These are phyloP conservation scores for Acrossocheilus wenchowensis DNA, from an alignment of 2,797 vertebrate species.

Conservation along the genomic window DNA sequence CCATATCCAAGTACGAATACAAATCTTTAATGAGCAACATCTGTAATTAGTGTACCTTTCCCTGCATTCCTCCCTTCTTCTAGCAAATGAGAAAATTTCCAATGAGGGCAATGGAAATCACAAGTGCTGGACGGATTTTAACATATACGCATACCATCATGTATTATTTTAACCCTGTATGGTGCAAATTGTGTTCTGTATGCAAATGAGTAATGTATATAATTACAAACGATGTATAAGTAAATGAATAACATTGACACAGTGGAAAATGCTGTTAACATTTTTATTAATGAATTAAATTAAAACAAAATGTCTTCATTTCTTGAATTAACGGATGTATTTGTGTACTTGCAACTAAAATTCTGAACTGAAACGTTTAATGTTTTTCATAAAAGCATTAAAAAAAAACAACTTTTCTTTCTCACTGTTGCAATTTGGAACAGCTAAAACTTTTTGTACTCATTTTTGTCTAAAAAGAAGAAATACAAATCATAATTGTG, in stretches of 20 bases:
- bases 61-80: slow-evolving; percentile 43
- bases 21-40: slow-evolving; percentile 67
- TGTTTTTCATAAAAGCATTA: neutral
- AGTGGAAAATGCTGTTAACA: neutral
- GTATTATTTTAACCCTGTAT: neutral
- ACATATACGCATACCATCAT: neutral
- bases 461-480: neutral
- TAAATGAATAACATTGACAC: neutral
- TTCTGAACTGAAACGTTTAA: too few species aligned
- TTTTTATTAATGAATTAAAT: neutral
- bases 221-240: neutral
- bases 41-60: slow-evolving; percentile 60
- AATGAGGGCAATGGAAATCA: slow-evolving; percentile 39
- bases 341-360: neutral
- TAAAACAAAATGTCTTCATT: neutral
- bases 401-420: neutral
- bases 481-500: neutral
- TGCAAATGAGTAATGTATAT: neutral
- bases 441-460: neutral
- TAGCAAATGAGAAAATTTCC: slow-evolving; percentile 63
- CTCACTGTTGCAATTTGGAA: neutral
- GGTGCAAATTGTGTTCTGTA: neutral
- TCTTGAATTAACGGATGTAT: neutral
- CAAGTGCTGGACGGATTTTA: neutral
- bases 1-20: slow-evolving; percentile 37